These are phyloP conservation scores for Sorex araneus DNA, from an alignment of 2,113 vertebrate genomes.

Conservation along the genomic window DNA sequence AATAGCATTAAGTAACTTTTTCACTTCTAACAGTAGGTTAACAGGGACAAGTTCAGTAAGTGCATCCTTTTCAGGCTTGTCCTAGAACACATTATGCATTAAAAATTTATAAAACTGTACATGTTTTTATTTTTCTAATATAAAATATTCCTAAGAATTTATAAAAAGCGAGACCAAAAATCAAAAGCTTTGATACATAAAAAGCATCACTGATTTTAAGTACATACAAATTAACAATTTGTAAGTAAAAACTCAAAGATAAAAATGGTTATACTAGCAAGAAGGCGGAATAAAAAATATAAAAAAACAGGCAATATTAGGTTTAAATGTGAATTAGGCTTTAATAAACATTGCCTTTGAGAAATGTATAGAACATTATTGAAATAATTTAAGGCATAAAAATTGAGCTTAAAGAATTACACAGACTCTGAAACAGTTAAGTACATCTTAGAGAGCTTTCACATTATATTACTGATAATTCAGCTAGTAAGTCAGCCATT, in stretches of 20 bases:
- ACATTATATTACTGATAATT: neutral
- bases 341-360: neutral
- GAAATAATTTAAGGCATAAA: conserved; percentile 10
- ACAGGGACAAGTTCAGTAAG: conserved; percentile 61
- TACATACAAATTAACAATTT: neutral
- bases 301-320: neutral
- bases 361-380: neutral
- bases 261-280: neutral
- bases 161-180: neutral
- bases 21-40: conserved; percentile 78
- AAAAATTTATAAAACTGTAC: conserved; percentile 51
- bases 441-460: neutral
- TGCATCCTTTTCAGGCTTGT: conserved; percentile 63
- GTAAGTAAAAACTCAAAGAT: neutral
- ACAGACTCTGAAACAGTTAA: conserved; percentile 11
- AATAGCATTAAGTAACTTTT: conserved; percentile 79
- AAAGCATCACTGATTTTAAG: conserved; percentile 11
- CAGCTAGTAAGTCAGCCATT: conserved; percentile 28
- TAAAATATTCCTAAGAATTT: conserved; percentile 3
- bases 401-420: conserved; percentile 41
- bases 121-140: conserved; percentile 10
- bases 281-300: neutral
- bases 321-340: neutral
- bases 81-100: conserved; percentile 71
- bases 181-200: neutral